Percentiles rank a stretch among this genome's conserved stretches.
These are phyloP conservation scores for Xestia sexstrigata DNA, from an alignment of 2,888 invertebrate genomes.

Conservation along the genomic window DNA sequence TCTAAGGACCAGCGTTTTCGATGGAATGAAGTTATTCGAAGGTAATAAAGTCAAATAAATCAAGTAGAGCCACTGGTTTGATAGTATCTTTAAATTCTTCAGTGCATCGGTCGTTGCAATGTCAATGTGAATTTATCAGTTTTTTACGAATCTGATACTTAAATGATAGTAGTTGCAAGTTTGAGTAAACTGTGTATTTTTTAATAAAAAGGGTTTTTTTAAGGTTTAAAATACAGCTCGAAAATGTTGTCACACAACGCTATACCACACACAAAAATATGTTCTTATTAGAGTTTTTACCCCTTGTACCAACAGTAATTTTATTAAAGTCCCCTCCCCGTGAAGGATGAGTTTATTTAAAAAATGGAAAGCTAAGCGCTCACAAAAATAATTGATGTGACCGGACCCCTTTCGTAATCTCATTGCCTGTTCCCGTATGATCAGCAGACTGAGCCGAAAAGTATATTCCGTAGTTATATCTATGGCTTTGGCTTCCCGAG, in stretches of 20 bases:
- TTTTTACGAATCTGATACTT: constrained; percentile 5
- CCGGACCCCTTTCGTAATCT: constrained; percentile 84
- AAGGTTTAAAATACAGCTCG: not conserved
- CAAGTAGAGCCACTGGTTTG: constrained; percentile 55
- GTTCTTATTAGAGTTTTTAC: constrained; percentile 54
- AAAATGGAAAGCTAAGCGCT: constrained; percentile 86
- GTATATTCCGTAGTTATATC: constrained; percentile 44
- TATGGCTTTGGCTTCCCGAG: constrained; percentile 32
- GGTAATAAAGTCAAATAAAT: constrained; percentile 29
- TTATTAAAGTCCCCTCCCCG: constrained; percentile 82
- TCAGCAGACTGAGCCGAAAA: constrained; percentile 61
- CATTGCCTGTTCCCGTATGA: constrained; percentile 67
- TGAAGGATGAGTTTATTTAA: constrained; percentile 83
- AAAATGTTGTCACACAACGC: not conserved
- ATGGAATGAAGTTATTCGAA: constrained; percentile 26
- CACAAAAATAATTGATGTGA: constrained; percentile 87
- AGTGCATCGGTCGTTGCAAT: constrained; percentile 36
- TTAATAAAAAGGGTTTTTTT: not conserved
- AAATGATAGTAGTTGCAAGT: constrained; percentile 3
- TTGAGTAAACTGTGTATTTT: not conserved
- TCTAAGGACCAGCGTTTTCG: constrained; percentile 11
- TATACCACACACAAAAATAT: constrained; percentile 33
- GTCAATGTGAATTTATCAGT: constrained; percentile 38
- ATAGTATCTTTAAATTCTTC: constrained; percentile 53
- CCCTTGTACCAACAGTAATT: constrained; percentile 74